Evolutionary conservation across 2,113 vertebrate genomes (phyloP).

Genomic region (Leptocoma aspasia): DNA sequence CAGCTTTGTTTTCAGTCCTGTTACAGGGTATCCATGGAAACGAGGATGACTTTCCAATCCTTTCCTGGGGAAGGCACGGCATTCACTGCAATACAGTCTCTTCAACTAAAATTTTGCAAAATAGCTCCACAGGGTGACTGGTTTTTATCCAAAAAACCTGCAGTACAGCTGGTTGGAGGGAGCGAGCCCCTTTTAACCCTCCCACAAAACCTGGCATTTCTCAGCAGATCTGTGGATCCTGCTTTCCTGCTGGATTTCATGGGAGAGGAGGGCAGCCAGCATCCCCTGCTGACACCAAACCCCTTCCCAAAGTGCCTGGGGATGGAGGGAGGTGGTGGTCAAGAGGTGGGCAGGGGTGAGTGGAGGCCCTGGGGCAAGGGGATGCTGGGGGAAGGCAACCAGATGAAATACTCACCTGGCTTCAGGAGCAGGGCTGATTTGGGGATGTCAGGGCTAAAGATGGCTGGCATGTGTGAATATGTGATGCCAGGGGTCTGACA

Average conservation of each 20-base stretch:
- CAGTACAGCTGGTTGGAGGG: not conserved
- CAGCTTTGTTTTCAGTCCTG: not conserved
- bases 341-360: not conserved
- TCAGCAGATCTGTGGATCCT: not conserved
- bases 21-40: conserved; percentile 43
- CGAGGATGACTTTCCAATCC: not conserved
- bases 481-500: not conserved
- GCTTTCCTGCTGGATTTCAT: not conserved
- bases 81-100: not conserved
- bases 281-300: not conserved
- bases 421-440: not conserved
- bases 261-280: not conserved
- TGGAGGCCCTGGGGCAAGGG: not conserved
- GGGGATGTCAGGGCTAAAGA: not conserved
- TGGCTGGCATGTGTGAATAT: not conserved
- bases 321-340: not conserved
- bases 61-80: not conserved
- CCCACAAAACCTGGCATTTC: not conserved
- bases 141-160: not conserved
- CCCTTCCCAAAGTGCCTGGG: not conserved
- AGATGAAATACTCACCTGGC: not conserved
- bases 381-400: not conserved
- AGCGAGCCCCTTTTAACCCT: not conserved
- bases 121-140: not conserved
- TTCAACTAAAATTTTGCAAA: not conserved